Evolutionary conservation across 2,797 vertebrate species (phyloP), one percentile per base, ranked within the genome.

Genomic region (Macrochelys suwanniensis): DNA sequence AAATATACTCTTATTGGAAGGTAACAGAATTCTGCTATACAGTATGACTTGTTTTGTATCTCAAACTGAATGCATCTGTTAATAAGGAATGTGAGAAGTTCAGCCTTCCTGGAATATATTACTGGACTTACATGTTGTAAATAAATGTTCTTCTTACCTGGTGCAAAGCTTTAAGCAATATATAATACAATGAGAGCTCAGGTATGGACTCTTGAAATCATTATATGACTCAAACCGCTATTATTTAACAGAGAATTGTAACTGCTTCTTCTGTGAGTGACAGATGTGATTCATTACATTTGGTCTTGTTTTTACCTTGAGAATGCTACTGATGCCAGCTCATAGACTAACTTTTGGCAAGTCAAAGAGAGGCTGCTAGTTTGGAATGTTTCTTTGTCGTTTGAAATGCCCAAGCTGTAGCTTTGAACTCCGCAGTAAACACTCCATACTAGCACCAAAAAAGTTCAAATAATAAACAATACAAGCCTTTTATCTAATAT

Each of bases 401-500:
- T 92, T 97, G 96, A 97, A 97, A 96, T 96, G 87, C 89, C 91
- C 89, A 91, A 78, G 89, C 93, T 92, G 47, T 84, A 91, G 74
- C 94, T 94, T 89, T 5, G 1, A 95, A 86, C 89, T 97, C 6
- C 0, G 84, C 89, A 93, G 90, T 79, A 89, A 96, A 77, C 81
- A 82, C 88, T 94, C 86, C 91, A 74, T 92, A 87, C 59, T 90
- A 89, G 85, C 89, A 95, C 90, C 95, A 78, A 93, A 94, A 95
- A 77, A 94, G 57, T 80, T 96, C 85, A 95, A 96, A 96, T 82
- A 91, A 94, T 90, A 93, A 94, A 95, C 95, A 94, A 96, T 92
- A 85, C 92, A 94, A 96, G 81, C 94, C 89, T 97, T 96, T 93
- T 96, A 96, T 96, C 90, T 97, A n/a, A 5, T 95, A 79, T 94